Evolutionary conservation across 2,888 invertebrate genomes (phyloP), one percentile per base, ranked within the genome.

Genomic region (Craniophora ligustri): DNA sequence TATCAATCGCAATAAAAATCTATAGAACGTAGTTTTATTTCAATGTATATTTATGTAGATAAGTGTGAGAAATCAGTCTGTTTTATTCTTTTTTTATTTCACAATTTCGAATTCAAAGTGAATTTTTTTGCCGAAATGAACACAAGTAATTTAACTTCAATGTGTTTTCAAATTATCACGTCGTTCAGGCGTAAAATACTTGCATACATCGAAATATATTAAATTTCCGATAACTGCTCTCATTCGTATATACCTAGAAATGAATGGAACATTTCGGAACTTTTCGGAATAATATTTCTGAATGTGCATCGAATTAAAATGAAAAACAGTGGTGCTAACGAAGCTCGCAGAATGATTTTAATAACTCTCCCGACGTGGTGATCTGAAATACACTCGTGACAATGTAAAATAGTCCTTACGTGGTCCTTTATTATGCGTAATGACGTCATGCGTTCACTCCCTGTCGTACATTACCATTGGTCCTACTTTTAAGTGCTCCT

Each of bases 251-350:
- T 21, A 31, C 34, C 32, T 35, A 36, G 34, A 38, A 36, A 54
- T 21, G 39, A 45, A 45, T 45, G 32, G 13, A 35, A 35, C 26
- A 14, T 11, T 45, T 35, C 18, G 13, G 44, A 13, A 39, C 3
- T 41, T 56, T 23, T 47, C 31, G 11, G 30, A 8, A 6, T 21
- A 18, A 60, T 47, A 59, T 47, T 31, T 19, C 2, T 15, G 36
- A 36, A 61, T 41, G 14, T 53, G 57, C 57, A 68, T 45, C 46
- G 51, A 38, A 39, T 64, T 64, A 64, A 69, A 41, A 64, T 70
- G 72, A 61, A 64, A 71, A 70, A 55, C 55, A 61, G 57, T 7
- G 11, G 16, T 31, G 39, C 42, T 55, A 60, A 54, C 60, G 60
- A 58, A 39, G 18, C 8, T 48, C 31, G 23, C 10, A 16, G 50